phyloP scores from a whole-genome alignment of 2,888 invertebrate species.

The Orthonychiurus folsomi region DNA sequence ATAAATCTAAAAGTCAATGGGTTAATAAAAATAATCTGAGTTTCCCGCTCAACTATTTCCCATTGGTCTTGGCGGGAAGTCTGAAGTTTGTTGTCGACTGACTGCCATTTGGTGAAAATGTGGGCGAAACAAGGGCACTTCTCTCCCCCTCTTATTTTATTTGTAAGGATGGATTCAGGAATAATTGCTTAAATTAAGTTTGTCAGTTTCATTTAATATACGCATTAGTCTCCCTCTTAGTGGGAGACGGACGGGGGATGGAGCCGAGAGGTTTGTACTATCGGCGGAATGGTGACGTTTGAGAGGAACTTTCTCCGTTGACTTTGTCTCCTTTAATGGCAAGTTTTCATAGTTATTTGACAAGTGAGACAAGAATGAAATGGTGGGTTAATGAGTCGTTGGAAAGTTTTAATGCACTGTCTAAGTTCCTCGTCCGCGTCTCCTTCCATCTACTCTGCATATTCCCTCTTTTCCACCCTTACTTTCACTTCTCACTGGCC shows the following conservation, averaged over 20 bases:
- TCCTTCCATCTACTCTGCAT: not conserved
- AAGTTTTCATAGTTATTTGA: conserved; percentile 17
- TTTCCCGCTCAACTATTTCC: too few species aligned
- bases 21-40: not conserved
- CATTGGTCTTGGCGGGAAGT: too few species aligned
- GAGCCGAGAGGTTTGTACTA: too few species aligned
- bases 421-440: conserved; percentile 14
- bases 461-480: not conserved
- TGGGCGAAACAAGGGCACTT: too few species aligned
- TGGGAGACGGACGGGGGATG: too few species aligned
- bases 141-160: too few species aligned
- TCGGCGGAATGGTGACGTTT: too few species aligned
- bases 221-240: too few species aligned
- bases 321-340: not conserved
- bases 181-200: not conserved
- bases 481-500: not conserved
- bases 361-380: conserved; percentile 17
- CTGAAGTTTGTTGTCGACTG: too few species aligned
- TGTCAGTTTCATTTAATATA: not conserved
- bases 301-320: conserved; percentile 2
- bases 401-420: conserved; percentile 39
- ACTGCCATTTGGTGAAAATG: too few species aligned
- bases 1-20: not conserved
- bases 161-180: not conserved
- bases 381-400: conserved; percentile 38